These are phyloP conservation scores for Catagonus wagneri DNA, from an alignment of 2,113 vertebrate genomes.

Conservation along the genomic window DNA sequence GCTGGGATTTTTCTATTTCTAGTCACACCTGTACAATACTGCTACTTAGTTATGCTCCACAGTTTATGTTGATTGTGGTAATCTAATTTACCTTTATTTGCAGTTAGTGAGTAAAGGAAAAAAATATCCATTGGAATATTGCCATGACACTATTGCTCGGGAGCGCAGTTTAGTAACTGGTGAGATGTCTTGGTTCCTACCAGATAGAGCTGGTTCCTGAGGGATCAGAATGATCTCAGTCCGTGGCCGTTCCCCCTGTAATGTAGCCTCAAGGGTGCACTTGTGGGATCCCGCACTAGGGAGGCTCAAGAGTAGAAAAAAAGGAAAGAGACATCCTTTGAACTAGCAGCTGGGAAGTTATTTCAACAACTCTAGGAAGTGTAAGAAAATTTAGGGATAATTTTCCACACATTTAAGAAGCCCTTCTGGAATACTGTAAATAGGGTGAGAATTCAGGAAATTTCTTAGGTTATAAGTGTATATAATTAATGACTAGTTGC, in stretches of 20 bases:
- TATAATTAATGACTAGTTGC: background rate
- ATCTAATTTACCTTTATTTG: slow-evolving; percentile 59
- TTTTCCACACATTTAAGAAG: slow-evolving; percentile 25
- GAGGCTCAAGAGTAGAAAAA: background rate
- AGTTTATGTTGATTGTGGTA: slow-evolving; percentile 12
- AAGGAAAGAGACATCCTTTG: background rate
- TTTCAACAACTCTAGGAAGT: background rate
- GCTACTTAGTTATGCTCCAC: background rate
- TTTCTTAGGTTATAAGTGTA: background rate
- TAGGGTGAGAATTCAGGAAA: slow-evolving; percentile 8
- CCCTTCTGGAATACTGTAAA: slow-evolving; percentile 24
- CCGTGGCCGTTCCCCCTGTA: background rate
- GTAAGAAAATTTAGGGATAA: background rate
- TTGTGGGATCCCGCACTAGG: background rate
- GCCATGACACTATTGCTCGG: slow-evolving; percentile 14
- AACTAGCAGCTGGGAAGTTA: background rate
- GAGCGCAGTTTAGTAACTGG: slow-evolving; percentile 46
- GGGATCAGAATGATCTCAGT: background rate
- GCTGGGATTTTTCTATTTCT: background rate
- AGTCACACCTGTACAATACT: background rate
- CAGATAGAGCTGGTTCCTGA: background rate
- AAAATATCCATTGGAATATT: slow-evolving; percentile 53
- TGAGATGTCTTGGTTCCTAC: slow-evolving; percentile 5
- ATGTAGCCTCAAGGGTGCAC: background rate
- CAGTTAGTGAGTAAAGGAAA: slow-evolving; percentile 59